These are phyloP conservation scores for Echinarachnius parma DNA, from an alignment of 53 echinoderm and acorn worm species.

Conservation along the genomic window DNA sequence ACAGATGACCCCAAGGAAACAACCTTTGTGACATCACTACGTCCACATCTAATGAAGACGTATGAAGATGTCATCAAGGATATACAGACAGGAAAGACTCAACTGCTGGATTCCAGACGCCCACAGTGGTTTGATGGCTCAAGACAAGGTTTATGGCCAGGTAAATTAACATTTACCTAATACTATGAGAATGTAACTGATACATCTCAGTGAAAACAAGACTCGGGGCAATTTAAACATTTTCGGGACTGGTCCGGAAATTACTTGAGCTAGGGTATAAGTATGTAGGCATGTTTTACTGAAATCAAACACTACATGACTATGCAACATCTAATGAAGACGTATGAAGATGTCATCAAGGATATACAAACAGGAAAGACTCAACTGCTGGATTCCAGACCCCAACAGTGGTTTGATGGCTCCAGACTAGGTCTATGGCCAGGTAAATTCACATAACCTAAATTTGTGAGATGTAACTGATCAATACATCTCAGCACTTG, in stretches of 20 bases:
- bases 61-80: slow-evolving; percentile 77
- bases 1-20: too few relatives aligned
- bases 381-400: slow-evolving; percentile 83
- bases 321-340: too few relatives aligned
- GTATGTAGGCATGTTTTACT: too few relatives aligned
- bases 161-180: background rate
- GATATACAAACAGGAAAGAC: slow-evolving; percentile 53
- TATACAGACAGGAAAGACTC: slow-evolving; percentile 43
- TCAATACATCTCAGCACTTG: background rate
- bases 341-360: slow-evolving; percentile 65
- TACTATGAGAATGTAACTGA: background rate
- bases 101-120: slow-evolving; percentile 80
- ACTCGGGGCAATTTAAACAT: too few relatives aligned
- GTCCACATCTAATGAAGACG: too few relatives aligned
- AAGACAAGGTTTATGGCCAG: slow-evolving; percentile 21
- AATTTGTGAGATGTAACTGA: background rate
- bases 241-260: too few relatives aligned
- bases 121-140: slow-evolving; percentile 39
- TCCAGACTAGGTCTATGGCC: slow-evolving; percentile 22
- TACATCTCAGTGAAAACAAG: too few relatives aligned
- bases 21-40: too few relatives aligned
- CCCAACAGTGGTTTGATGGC: slow-evolving; percentile 37
- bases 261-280: too few relatives aligned
- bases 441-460: background rate
- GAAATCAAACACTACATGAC: too few relatives aligned